Evolutionary conservation across 2,113 vertebrate genomes (phyloP).

Genomic region (Eulemur macaco): DNA sequence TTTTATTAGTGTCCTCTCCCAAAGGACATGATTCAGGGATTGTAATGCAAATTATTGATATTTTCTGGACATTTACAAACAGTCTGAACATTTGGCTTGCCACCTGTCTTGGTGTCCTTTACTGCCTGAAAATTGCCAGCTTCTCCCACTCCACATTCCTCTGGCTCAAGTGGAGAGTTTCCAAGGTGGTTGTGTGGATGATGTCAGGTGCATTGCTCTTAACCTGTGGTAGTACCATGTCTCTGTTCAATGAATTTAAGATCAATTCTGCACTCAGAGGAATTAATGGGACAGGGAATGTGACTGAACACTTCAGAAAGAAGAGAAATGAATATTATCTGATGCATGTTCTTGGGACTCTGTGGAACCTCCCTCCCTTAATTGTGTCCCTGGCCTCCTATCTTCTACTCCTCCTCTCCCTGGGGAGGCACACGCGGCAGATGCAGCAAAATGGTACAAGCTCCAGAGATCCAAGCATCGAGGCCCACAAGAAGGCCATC

Average conservation of each 20-base stretch:
- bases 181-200: slow-evolving; percentile 43
- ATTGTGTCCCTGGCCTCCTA: slow-evolving; percentile 20
- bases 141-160: slow-evolving; percentile 62
- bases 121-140: slow-evolving; percentile 71
- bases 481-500: slow-evolving; percentile 60
- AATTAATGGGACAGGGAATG: neutral
- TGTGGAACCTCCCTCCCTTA: slow-evolving; percentile 54
- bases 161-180: slow-evolving; percentile 73
- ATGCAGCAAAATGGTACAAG: neutral
- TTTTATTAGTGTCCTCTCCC: neutral
- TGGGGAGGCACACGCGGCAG: slow-evolving; percentile 38
- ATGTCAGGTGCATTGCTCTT: slow-evolving; percentile 30
- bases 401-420: slow-evolving; percentile 64
- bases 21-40: neutral
- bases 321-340: neutral
- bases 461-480: neutral
- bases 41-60: neutral
- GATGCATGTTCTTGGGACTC: slow-evolving; percentile 21
- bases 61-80: slow-evolving; percentile 60
- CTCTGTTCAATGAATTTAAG: slow-evolving; percentile 51
- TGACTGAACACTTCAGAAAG: neutral
- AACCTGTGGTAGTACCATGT: neutral
- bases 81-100: slow-evolving; percentile 58
- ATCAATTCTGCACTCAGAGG: neutral
- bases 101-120: slow-evolving; percentile 70